Evolutionary conservation across 2,113 vertebrate species (phyloP).

Genomic region (Malurus melanocephalus): DNA sequence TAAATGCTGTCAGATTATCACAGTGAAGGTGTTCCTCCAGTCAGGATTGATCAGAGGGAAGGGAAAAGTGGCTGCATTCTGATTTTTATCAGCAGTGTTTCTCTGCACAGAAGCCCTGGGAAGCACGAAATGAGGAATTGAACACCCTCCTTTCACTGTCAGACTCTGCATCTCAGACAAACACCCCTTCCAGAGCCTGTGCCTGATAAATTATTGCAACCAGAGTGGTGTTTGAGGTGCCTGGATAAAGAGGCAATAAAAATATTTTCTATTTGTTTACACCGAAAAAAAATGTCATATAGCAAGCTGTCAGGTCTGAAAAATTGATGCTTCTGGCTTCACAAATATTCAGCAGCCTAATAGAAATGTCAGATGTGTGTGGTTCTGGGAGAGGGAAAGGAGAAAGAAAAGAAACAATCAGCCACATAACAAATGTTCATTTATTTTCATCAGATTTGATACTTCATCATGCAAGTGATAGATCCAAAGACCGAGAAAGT

Average conservation of each 20-base stretch:
- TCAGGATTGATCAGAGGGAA: background rate
- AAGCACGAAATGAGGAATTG: background rate
- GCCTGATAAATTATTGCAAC: slow-evolving; percentile 18
- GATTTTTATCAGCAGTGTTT: background rate
- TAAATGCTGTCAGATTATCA: background rate
- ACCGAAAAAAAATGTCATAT: slow-evolving; percentile 38
- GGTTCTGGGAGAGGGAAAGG: background rate
- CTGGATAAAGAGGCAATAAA: slow-evolving; percentile 36
- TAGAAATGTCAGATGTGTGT: slow-evolving; percentile 30
- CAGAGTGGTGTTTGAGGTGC: background rate
- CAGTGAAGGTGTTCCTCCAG: background rate
- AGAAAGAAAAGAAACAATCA: background rate
- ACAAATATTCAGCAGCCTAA: slow-evolving; percentile 27
- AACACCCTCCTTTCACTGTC: background rate
- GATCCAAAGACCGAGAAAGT: background rate
- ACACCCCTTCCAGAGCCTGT: background rate
- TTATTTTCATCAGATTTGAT: slow-evolving; percentile 25
- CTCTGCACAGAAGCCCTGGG: background rate
- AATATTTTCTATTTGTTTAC: slow-evolving; percentile 54
- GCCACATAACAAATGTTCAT: background rate
- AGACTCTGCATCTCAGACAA: background rate
- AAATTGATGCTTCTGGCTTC: slow-evolving; percentile 55
- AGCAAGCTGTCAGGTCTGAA: slow-evolving; percentile 42
- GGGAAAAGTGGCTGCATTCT: background rate
- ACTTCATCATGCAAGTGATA: background rate